phyloP scores from a whole-genome alignment of 1,140 invertebrate species.

The Leptinotarsa undecemlineata region DNA sequence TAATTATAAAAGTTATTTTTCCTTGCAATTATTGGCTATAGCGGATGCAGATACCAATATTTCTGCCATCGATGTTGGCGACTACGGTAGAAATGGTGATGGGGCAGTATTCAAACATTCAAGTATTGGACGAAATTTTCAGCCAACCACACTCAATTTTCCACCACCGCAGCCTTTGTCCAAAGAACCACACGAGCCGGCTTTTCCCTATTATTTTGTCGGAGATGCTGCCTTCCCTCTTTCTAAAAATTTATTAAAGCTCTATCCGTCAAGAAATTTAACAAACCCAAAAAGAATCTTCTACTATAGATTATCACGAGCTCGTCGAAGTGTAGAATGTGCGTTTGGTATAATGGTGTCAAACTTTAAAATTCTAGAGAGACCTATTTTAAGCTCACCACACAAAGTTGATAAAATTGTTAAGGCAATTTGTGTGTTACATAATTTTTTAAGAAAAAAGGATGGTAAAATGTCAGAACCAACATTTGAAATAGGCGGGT shows the following conservation, averaged over 20 bases:
- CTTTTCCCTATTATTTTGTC: slow-evolving; percentile 33
- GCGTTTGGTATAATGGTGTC: slow-evolving; percentile 7
- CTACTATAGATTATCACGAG: slow-evolving; percentile 1
- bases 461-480: background rate
- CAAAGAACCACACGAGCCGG: slow-evolving; percentile 25
- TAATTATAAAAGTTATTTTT: background rate
- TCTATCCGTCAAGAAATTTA: slow-evolving; percentile 25
- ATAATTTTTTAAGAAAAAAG: background rate
- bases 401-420: background rate
- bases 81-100: slow-evolving; percentile 2
- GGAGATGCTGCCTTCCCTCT: slow-evolving; percentile 33
- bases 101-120: background rate
- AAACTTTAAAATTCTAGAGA: slow-evolving; percentile 3
- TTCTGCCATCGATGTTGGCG: background rate
- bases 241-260: slow-evolving; percentile 26
- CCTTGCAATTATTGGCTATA: background rate
- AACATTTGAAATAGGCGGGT: background rate
- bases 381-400: background rate
- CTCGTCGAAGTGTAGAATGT: background rate
- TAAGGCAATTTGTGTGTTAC: background rate
- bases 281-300: background rate
- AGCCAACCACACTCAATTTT: slow-evolving; percentile 24
- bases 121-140: background rate
- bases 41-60: background rate
- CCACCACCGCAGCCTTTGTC: slow-evolving; percentile 21